Percentiles rank a stretch among this genome's conserved stretches.
Evolutionary conservation across 1,140 invertebrate genomes (phyloP).

Genomic region (Leptonema lineaticorne): DNA sequence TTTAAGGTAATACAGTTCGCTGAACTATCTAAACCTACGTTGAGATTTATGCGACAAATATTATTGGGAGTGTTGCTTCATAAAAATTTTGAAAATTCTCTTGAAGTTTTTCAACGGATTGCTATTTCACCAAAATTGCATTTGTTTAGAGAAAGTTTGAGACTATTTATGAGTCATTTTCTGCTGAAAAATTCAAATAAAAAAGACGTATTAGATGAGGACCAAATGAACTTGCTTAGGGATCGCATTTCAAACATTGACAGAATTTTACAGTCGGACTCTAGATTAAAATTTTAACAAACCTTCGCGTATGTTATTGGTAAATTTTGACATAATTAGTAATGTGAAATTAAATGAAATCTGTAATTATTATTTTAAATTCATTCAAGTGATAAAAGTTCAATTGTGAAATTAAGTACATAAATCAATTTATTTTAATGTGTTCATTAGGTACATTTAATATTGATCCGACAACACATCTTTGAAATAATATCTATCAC

Average conservation of each 20-base stretch:
- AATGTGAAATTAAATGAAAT: too few relatives aligned
- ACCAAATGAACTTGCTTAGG: constrained; percentile 57
- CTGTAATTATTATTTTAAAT: too few relatives aligned
- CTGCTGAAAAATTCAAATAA: constrained; percentile 64
- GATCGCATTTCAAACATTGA: constrained; percentile 58
- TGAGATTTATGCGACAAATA: constrained; percentile 71
- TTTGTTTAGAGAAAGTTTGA: constrained; percentile 72
- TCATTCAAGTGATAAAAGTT: too few relatives aligned
- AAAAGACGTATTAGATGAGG: constrained; percentile 50
- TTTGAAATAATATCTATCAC: too few relatives aligned
- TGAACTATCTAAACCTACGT: constrained; percentile 70
- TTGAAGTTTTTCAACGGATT: constrained; percentile 68
- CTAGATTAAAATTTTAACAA: constrained; percentile 36
- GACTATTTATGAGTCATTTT: constrained; percentile 80
- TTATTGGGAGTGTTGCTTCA: constrained; percentile 70
- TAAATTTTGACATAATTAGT: too few relatives aligned
- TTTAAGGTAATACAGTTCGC: constrained; percentile 77
- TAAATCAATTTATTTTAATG: too few relatives aligned
- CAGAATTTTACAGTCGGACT: constrained; percentile 52
- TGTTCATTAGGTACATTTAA: too few relatives aligned
- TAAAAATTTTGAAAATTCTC: constrained; percentile 57
- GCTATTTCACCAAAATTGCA: constrained; percentile 66
- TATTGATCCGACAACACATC: too few relatives aligned
- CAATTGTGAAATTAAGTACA: too few relatives aligned
- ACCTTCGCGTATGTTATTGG: too few relatives aligned